A percentile compares a stretch with the other conserved stretches of the same genome.
These are phyloP conservation scores for Beris chalybata DNA, from an alignment of 2,888 invertebrate species.

Conservation along the genomic window DNA sequence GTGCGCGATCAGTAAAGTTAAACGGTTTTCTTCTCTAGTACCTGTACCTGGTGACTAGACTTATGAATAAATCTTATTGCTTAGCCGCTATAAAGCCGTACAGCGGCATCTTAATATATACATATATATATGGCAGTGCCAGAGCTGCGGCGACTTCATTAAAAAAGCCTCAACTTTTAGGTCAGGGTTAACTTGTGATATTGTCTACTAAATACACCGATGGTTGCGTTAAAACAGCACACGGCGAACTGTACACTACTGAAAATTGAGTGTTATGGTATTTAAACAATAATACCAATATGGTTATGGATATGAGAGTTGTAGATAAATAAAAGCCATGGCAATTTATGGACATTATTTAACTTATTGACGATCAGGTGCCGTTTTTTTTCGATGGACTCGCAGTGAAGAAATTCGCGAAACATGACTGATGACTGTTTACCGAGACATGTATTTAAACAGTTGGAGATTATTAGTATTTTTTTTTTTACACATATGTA, in stretches of 20 bases:
- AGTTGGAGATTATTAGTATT: not conserved
- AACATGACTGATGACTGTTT: constrained; percentile 3
- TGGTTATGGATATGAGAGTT: not conserved
- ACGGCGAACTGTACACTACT: no score
- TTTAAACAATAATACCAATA: not conserved
- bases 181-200: constrained; percentile 56
- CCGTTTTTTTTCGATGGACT: constrained; percentile 21
- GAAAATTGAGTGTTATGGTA: not conserved
- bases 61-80: no score
- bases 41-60: no score
- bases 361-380: constrained; percentile 23
- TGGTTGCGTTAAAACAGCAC: not conserved
- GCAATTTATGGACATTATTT: not conserved
- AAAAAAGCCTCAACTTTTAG: constrained; percentile 46
- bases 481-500: no score
- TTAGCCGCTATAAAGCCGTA: no score
- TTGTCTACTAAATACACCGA: constrained; percentile 38
- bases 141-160: constrained; percentile 38
- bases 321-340: no score
- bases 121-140: no score
- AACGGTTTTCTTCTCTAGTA: no score
- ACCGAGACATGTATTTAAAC: constrained; percentile 6
- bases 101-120: no score
- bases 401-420: no score
- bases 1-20: no score